These are phyloP conservation scores for Globia sparganii DNA, from an alignment of 2,888 invertebrate genomes.

Conservation along the genomic window DNA sequence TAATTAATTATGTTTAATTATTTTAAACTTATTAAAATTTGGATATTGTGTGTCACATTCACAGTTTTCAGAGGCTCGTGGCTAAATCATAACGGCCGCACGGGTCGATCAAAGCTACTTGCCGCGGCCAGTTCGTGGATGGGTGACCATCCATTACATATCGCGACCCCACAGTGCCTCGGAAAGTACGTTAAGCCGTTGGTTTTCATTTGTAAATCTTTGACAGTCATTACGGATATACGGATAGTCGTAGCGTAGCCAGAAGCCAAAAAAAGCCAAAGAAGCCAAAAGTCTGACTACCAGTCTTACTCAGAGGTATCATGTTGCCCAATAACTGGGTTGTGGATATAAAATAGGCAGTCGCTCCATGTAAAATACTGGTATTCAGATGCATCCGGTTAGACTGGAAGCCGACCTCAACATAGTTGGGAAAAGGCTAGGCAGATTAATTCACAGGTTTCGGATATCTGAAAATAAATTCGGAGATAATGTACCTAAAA, in stretches of 20 bases:
- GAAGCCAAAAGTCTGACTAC: neutral
- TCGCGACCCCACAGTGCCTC: neutral
- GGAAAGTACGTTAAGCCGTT: neutral
- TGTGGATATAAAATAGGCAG: neutral
- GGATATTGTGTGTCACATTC: neutral
- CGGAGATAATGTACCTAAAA: conserved; percentile 30
- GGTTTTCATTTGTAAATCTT: neutral
- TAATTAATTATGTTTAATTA: neutral
- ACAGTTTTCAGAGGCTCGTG: neutral
- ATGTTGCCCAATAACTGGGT: neutral
- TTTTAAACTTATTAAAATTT: neutral
- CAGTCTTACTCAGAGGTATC: neutral
- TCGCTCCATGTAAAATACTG: neutral
- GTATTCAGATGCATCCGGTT: neutral
- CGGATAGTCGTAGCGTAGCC: no score
- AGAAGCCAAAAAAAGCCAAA: no score
- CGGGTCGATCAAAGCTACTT: neutral
- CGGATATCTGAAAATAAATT: conserved; percentile 23
- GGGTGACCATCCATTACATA: neutral
- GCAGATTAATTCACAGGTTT: conserved; percentile 3
- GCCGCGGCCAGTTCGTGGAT: neutral
- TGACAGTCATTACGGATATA: neutral
- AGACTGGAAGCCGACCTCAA: neutral
- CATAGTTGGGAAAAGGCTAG: neutral
- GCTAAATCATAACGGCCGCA: neutral